Conservation (phyloP, 1,140 invertebrate species). For the Eciton burchellii region DNA sequence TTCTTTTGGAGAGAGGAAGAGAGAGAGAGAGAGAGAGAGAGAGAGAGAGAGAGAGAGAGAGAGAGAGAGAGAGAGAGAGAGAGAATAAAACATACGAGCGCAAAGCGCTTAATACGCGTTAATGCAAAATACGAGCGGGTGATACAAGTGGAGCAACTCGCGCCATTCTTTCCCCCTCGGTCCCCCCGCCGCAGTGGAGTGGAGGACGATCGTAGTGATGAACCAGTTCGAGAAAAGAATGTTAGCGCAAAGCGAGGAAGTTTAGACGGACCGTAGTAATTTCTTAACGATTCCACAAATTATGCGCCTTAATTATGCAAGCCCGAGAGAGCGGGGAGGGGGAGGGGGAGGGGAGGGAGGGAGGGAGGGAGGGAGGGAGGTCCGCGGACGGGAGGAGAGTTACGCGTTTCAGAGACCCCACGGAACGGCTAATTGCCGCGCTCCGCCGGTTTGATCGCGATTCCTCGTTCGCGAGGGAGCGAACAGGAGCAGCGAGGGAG, state of each 20-base stretch:
- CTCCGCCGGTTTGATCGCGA: constrained; percentile 66
- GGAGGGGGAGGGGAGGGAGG: background rate
- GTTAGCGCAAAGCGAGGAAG: background rate
- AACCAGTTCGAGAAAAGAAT: constrained; percentile 69
- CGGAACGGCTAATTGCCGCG: constrained; percentile 67
- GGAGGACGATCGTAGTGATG: constrained; percentile 40
- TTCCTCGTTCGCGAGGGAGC: constrained; percentile 66
- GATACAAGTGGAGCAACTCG: constrained; percentile 52
- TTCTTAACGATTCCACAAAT: constrained; percentile 73
- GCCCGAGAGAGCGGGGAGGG: constrained; percentile 7
- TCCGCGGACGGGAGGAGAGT: constrained; percentile 19
- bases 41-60: too few relatives aligned
- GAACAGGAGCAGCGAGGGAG: background rate
- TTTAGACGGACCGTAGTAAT: constrained; percentile 51
- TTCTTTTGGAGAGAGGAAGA: background rate
- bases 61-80: too few relatives aligned
- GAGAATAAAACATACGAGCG: background rate
- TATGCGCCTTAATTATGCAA: constrained; percentile 67
- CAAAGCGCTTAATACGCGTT: constrained; percentile 38
- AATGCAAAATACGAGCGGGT: constrained; percentile 64
- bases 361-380: background rate
- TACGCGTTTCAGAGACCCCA: constrained; percentile 63
- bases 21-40: too few relatives aligned
- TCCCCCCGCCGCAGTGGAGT: constrained; percentile 22
- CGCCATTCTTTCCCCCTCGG: constrained; percentile 1